phyloP scores from a whole-genome alignment of 2,888 invertebrate species.

The Phania funesta region DNA sequence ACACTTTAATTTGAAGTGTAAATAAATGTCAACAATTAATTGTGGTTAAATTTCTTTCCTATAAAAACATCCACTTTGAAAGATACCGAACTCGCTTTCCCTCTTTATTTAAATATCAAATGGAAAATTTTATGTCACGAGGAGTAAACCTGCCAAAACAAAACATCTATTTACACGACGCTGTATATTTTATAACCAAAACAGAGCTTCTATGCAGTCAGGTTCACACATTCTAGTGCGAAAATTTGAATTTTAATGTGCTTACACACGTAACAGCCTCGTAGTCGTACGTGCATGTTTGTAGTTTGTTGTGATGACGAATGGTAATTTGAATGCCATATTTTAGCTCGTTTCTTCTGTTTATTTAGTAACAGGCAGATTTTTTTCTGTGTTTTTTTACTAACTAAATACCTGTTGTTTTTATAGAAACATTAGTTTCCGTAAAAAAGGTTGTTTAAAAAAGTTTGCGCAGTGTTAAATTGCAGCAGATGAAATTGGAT shows the following conservation, averaged over 20 bases:
- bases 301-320: conserved; percentile 1
- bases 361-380: conserved; percentile 26
- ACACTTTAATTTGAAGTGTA: too few species aligned
- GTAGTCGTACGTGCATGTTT: background rate
- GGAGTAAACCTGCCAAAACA: too few species aligned
- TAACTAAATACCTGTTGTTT: background rate
- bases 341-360: conserved; percentile 28
- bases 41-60: too few species aligned
- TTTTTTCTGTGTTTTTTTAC: background rate
- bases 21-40: too few species aligned
- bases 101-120: too few species aligned
- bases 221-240: background rate
- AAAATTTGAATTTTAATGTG: conserved; percentile 29
- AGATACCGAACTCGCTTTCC: too few species aligned
- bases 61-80: too few species aligned
- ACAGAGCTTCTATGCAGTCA: background rate
- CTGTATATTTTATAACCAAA: background rate
- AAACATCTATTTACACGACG: background rate
- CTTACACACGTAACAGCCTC: background rate
- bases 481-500: too few species aligned
- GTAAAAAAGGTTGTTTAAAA: too few species aligned
- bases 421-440: too few species aligned
- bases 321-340: conserved; percentile 51
- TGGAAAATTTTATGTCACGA: too few species aligned
- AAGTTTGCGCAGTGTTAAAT: too few species aligned